phyloP scores from a whole-genome alignment of 2,888 invertebrate genomes.

The Neoitamus cyanurus region DNA sequence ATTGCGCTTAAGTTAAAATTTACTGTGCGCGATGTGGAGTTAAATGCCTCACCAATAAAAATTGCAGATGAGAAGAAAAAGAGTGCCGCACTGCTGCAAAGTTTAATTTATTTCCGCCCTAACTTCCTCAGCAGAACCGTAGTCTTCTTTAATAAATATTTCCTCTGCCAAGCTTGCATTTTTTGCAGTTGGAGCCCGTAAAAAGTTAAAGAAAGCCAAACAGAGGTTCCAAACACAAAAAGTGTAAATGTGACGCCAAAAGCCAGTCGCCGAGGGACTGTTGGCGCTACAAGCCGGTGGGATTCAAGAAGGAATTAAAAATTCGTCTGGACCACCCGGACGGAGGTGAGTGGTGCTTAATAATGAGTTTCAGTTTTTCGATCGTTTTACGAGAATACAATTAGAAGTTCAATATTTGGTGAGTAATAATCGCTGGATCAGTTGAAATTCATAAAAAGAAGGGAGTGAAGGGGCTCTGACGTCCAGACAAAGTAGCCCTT shows the following conservation, averaged over 20 bases:
- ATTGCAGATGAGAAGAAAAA: too few species aligned
- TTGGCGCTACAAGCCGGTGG: not conserved
- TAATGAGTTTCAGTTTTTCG: conserved; percentile 41
- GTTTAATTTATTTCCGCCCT: not conserved
- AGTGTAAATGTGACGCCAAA: conserved; percentile 20
- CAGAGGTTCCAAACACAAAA: not conserved
- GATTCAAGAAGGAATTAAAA: conserved; percentile 44
- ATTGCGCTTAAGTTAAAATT: too few species aligned
- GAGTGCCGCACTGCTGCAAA: too few species aligned
- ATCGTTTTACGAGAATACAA: not conserved
- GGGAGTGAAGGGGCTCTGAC: not conserved
- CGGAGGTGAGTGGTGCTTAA: conserved; percentile 34
- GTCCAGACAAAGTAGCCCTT: not conserved
- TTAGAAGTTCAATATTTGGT: conserved; percentile 34
- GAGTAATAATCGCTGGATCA: not conserved
- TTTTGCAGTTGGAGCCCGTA: not conserved
- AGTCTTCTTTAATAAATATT: not conserved
- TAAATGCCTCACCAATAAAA: too few species aligned
- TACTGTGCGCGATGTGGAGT: too few species aligned
- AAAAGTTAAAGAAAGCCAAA: not conserved
- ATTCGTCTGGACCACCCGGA: conserved; percentile 51
- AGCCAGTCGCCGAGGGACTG: not conserved
- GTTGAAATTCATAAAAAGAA: not conserved
- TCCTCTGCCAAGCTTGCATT: not conserved
- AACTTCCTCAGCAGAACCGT: not conserved